Conservation (phyloP, 2,113 vertebrate genomes). For the Anhinga rufa region DNA sequence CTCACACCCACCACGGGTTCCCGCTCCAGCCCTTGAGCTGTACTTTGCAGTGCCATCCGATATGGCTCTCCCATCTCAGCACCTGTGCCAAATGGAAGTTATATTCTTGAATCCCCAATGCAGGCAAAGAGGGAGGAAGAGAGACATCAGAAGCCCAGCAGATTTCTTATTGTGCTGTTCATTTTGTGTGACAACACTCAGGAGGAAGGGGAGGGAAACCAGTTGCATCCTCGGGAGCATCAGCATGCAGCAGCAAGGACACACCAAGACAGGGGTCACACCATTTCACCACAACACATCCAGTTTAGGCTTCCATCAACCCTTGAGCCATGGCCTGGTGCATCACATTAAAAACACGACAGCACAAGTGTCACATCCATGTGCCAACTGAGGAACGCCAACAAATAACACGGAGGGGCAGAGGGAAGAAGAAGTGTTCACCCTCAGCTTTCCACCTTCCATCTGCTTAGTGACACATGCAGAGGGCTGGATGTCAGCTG, state of each 20-base stretch:
- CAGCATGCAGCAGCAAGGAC: not conserved
- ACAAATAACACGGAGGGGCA: not conserved
- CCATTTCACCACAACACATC: not conserved
- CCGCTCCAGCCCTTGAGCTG: not conserved
- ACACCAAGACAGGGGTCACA: not conserved
- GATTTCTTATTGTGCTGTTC: not conserved
- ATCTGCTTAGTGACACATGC: not conserved
- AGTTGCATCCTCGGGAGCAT: accelerated
- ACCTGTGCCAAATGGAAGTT: not conserved
- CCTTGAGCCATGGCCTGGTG: not conserved
- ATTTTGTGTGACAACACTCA: too few relatives aligned
- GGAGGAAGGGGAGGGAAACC: not conserved
- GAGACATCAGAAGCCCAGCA: not conserved
- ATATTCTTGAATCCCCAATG: not conserved
- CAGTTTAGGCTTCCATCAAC: not conserved
- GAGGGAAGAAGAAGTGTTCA: not conserved
- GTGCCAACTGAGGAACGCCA: not conserved
- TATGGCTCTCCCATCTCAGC: accelerated
- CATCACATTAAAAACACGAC: not conserved
- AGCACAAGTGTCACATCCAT: not conserved
- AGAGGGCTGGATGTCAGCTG: not conserved
- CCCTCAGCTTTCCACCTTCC: not conserved
- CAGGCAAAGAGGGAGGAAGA: not conserved
- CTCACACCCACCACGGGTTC: not conserved
- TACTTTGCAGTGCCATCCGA: accelerated